Evolutionary conservation across 2,888 invertebrate species (phyloP).

Genomic region (Augiades crinisus): DNA sequence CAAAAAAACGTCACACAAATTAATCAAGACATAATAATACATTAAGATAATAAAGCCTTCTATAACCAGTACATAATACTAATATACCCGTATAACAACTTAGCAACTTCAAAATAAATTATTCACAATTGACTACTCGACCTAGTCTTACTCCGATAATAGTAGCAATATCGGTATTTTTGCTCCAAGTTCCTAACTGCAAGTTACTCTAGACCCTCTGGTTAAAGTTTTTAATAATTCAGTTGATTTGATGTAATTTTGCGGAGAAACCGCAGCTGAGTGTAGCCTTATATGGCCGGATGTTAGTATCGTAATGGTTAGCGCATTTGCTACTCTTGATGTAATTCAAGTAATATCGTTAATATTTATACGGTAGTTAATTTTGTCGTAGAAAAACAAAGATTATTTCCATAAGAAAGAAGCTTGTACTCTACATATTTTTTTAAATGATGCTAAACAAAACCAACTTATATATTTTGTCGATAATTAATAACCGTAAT

Average conservation of each 20-base stretch:
- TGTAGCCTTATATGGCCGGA: conserved; percentile 42
- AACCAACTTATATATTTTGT: too few relatives aligned
- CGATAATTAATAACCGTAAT: too few relatives aligned
- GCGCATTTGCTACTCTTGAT: neutral
- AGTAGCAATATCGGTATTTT: conserved; percentile 21
- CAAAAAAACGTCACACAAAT: too few relatives aligned
- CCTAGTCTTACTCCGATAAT: neutral
- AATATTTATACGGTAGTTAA: too few relatives aligned
- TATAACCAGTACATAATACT: too few relatives aligned
- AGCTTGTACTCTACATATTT: too few relatives aligned
- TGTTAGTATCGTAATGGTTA: conserved; percentile 3
- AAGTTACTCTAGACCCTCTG: conserved; percentile 18
- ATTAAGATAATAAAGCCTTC: too few relatives aligned
- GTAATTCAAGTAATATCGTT: conserved; percentile 32
- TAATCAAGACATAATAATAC: too few relatives aligned
- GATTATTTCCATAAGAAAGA: too few relatives aligned
- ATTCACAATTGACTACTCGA: neutral
- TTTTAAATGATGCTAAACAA: too few relatives aligned
- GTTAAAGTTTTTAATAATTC: conserved; percentile 59
- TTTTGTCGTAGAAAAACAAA: too few relatives aligned
- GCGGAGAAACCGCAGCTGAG: conserved; percentile 58
- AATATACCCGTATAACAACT: neutral
- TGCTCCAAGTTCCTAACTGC: conserved; percentile 15
- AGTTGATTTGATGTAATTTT: conserved; percentile 68
- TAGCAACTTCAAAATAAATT: neutral